Evolutionary conservation across 2,113 vertebrate genomes (phyloP).

Genomic region (Rynchops niger): DNA sequence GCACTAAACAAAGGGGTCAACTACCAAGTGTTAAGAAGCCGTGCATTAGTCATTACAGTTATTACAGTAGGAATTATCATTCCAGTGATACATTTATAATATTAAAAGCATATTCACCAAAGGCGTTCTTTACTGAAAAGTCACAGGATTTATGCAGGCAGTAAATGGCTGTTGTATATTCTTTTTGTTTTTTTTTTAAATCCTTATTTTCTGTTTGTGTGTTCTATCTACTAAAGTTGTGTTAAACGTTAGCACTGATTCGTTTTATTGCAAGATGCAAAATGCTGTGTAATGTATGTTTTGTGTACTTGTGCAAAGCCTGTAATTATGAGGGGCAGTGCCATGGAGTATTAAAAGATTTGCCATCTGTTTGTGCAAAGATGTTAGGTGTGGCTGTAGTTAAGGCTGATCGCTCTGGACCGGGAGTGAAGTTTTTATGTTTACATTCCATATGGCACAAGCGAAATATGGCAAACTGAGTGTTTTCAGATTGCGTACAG

Average conservation of each 20-base stretch:
- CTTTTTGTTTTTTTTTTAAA: neutral
- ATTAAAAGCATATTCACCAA: neutral
- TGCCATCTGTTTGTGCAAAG: conserved; percentile 37
- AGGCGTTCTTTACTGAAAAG: neutral
- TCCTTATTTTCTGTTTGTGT: neutral
- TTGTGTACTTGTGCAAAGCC: conserved; percentile 29
- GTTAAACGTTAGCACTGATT: neutral
- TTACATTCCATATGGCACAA: neutral
- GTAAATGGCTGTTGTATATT: neutral
- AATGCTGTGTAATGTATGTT: neutral
- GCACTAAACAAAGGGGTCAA: conserved; percentile 30
- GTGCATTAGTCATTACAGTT: neutral
- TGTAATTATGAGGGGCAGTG: conserved; percentile 11
- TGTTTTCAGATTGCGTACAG: neutral
- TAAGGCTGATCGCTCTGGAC: conserved; percentile 8
- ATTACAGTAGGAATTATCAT: conserved; percentile 31
- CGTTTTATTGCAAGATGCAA: neutral
- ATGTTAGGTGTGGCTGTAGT: conserved; percentile 20
- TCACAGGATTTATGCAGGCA: neutral
- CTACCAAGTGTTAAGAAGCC: neutral
- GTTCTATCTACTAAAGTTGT: neutral
- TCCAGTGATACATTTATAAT: neutral
- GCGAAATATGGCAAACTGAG: neutral
- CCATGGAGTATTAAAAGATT: conserved; percentile 36
- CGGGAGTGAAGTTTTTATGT: neutral